These are phyloP conservation scores for Premnoplex brunnescens DNA, from an alignment of 2,797 vertebrate genomes.

Conservation along the genomic window DNA sequence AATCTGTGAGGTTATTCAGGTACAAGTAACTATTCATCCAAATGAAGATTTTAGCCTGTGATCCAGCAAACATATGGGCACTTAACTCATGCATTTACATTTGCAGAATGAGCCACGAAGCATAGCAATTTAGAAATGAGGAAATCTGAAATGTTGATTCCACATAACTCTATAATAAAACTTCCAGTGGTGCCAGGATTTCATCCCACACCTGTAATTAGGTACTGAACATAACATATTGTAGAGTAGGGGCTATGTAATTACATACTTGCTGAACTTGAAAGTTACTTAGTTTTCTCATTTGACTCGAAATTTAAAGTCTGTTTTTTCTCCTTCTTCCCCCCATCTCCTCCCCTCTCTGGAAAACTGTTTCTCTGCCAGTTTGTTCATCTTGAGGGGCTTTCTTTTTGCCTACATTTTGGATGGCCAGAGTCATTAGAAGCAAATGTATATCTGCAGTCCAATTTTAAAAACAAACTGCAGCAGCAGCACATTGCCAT, in stretches of 20 bases:
- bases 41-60: not conserved
- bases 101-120: constrained; percentile 21
- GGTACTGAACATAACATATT: not conserved
- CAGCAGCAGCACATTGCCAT: not conserved
- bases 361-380: not conserved
- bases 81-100: constrained; percentile 33
- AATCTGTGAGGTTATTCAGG: not conserved
- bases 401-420: not conserved
- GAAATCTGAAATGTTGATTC: constrained; percentile 40
- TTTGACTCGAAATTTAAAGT: not conserved
- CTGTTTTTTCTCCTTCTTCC: not conserved
- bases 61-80: not conserved
- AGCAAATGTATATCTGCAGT: not conserved
- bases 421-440: not conserved
- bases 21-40: not conserved
- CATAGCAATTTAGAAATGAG: not conserved
- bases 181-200: not conserved
- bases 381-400: not conserved
- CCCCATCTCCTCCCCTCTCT: accelerated
- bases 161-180: constrained; percentile 4
- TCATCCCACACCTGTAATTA: not conserved
- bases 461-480: not conserved
- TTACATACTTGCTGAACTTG: not conserved
- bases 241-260: not conserved
- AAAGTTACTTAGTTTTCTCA: not conserved